Percentiles rank a stretch among this genome's conserved stretches.
phyloP scores from a whole-genome alignment of 2,888 invertebrate species.

The Melanchra persicariae region DNA sequence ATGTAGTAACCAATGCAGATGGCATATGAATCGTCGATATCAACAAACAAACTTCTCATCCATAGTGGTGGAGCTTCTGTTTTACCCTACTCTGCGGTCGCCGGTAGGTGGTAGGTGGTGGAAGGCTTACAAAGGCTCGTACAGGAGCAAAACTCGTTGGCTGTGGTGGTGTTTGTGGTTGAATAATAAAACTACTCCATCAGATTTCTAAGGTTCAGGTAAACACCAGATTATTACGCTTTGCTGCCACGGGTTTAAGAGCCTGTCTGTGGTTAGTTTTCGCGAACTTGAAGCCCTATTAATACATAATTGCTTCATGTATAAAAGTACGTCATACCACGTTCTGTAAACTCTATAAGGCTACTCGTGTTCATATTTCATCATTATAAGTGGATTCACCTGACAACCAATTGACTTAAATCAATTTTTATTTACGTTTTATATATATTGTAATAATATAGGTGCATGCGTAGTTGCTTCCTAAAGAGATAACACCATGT shows the following conservation, averaged over 20 bases:
- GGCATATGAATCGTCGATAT: neutral
- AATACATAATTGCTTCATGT: slow-evolving; percentile 15
- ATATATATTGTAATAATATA: neutral
- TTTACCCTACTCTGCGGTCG: neutral
- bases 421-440: neutral
- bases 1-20: neutral
- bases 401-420: neutral
- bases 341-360: neutral
- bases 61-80: slow-evolving; percentile 12
- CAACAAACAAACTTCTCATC: neutral
- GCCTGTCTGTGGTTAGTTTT: slow-evolving; percentile 24
- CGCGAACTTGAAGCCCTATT: slow-evolving; percentile 23
- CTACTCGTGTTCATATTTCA: slow-evolving; percentile 1
- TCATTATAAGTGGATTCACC: neutral
- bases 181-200: slow-evolving; percentile 72
- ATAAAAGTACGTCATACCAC: neutral
- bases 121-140: slow-evolving; percentile 66
- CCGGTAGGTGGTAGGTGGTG: slow-evolving; percentile 30
- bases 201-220: slow-evolving; percentile 53
- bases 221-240: slow-evolving; percentile 54
- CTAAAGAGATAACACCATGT: neutral
- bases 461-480: neutral
- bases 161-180: slow-evolving; percentile 67
- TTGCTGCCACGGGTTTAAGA: slow-evolving; percentile 13
- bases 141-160: slow-evolving; percentile 59